Conservation (phyloP, 2,888 invertebrate species). For the Apantesis nais region DNA sequence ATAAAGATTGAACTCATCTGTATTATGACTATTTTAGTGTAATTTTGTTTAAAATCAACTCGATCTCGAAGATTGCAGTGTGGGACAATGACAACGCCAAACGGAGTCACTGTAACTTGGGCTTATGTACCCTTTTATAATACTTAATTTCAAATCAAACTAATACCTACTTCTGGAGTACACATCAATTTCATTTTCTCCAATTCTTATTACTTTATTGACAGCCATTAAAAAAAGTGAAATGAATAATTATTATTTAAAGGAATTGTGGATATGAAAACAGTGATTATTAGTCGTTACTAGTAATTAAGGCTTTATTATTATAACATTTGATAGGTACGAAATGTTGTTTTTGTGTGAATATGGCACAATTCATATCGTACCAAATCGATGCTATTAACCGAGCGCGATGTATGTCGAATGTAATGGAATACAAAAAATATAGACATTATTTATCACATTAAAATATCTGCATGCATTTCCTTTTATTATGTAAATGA, state of each 20-base stretch:
- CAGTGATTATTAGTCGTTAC: background rate
- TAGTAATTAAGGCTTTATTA: background rate
- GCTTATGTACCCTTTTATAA: too few species aligned
- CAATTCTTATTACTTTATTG: background rate
- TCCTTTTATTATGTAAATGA: constrained; percentile 59
- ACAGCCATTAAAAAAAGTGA: background rate
- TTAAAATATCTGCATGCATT: constrained; percentile 62
- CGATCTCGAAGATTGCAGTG: too few species aligned
- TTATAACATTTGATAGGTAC: background rate
- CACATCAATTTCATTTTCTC: constrained; percentile 2
- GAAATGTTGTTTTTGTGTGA: background rate
- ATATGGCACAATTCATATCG: background rate
- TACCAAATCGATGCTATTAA: background rate
- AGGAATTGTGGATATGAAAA: constrained; percentile 2
- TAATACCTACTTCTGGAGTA: too few species aligned
- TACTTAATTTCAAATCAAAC: background rate
- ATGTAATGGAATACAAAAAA: constrained; percentile 9
- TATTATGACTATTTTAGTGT: background rate
- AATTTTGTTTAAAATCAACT: too few species aligned
- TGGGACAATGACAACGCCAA: too few species aligned
- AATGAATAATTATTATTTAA: background rate
- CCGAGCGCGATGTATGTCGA: background rate
- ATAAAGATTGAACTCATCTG: background rate
- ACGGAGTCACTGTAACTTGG: too few species aligned
- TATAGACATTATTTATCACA: constrained; percentile 38